Base-by-base conservation (phyloP, 2,113 vertebrate species). In the Tapirus terrestris region DNA sequence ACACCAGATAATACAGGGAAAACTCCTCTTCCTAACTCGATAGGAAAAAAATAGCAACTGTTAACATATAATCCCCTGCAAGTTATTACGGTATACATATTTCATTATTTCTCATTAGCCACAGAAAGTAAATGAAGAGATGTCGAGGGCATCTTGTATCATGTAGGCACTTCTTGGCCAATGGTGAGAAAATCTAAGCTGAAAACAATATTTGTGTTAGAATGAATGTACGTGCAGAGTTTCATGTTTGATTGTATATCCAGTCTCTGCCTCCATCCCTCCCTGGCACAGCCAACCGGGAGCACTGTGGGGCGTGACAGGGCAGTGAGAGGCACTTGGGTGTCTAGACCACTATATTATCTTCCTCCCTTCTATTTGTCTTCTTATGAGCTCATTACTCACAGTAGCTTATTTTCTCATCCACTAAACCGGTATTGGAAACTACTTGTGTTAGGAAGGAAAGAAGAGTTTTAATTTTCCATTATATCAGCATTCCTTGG, bases 301-400 rank as follows among this genome's bases (percentile, higher is more conserved):
- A 75, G 29, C 12, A 12, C 16, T 2, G 0, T 4, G 14, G 75
- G 21, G 29, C 1, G 1, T 36, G 51, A 18, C 12, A 0, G 3
- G 81, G 61, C 1, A 12, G 23, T 3, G 10, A 56, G 83, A 36
- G 31, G 13, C 17, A 3, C 6, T 8, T 6, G 2, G 1, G 2
- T 5, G 9, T 27, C 10, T n/a, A 39, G 87, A 29, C 20, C 6
- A 6, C 23, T 43, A 2, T 9, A 2, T 16, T 16, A 0, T 13
- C 48, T 81, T 16, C 36, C 61, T 72, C 7, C 0, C 13, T 11
- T 0, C 0, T 12, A 1, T 13, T 14, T 5, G 39, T 23, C 56
- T 48, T 25, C 14, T 70, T 3, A 12, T 53, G n/a, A 70, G 39
- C 8, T 51, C 27, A 51, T 70, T 17, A 65, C 39, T 76, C 36